These are phyloP conservation scores for Tipula lateralis DNA, from an alignment of 2,888 invertebrate species.

Conservation along the genomic window DNA sequence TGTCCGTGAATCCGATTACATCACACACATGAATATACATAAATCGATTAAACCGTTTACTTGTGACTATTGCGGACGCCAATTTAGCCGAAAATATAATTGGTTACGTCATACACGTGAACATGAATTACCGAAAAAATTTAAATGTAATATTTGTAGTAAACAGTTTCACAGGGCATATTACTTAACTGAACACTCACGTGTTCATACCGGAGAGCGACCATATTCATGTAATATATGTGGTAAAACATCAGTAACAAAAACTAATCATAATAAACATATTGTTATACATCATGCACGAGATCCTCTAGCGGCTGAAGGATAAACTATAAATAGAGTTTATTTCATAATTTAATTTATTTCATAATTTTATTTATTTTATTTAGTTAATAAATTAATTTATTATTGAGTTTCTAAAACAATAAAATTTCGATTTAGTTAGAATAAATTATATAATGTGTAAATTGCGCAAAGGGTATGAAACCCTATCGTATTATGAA, in stretches of 20 bases:
- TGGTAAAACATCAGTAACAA: conserved; percentile 82
- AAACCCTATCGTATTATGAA: background rate
- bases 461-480: background rate
- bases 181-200: conserved; percentile 80
- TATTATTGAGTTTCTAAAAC: background rate
- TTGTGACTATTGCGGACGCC: conserved; percentile 84
- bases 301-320: conserved; percentile 80
- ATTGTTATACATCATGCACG: conserved; percentile 84
- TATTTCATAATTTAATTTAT: background rate
- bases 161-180: conserved; percentile 83
- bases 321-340: conserved; percentile 7
- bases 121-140: conserved; percentile 75
- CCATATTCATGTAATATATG: conserved; percentile 84
- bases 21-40: conserved; percentile 81
- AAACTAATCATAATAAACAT: conserved; percentile 87
- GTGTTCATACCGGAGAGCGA: conserved; percentile 71
- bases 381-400: conserved; percentile 2
- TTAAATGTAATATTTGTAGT: conserved; percentile 69
- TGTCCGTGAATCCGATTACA: conserved; percentile 72
- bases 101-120: conserved; percentile 80
- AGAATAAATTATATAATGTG: background rate
- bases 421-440: background rate
- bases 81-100: conserved; percentile 84
- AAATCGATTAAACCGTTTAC: conserved; percentile 76
- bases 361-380: conserved; percentile 12